phyloP scores from a whole-genome alignment of 2,888 invertebrate species.

The Hydraecia micacea region DNA sequence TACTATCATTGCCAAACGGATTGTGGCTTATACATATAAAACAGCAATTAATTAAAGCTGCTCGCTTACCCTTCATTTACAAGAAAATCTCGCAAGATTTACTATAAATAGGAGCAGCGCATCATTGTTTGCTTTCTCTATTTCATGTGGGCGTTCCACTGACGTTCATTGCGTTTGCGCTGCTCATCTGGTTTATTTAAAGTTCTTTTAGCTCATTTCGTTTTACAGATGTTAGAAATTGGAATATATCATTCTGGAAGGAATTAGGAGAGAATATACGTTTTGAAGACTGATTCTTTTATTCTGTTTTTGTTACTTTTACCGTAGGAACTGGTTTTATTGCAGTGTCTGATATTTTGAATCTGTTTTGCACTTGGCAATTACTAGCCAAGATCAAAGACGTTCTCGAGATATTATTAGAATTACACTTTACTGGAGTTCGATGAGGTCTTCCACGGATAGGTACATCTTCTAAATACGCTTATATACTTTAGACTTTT shows the following conservation, averaged over 20 bases:
- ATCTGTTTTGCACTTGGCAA: conserved; percentile 37
- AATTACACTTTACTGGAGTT: conserved; percentile 14
- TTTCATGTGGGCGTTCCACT: conserved; percentile 69
- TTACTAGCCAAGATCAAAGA: conserved; percentile 51
- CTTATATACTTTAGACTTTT: not conserved
- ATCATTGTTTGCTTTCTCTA: conserved; percentile 72
- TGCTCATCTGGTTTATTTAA: conserved; percentile 73
- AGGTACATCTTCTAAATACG: conserved; percentile 14
- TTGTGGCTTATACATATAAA: conserved; percentile 9
- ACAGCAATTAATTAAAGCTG: conserved; percentile 29
- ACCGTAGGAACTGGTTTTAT: conserved; percentile 41
- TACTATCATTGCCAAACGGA: conserved; percentile 6
- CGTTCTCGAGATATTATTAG: conserved; percentile 20
- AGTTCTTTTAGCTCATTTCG: conserved; percentile 62
- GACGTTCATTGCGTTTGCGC: conserved; percentile 70
- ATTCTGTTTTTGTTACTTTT: conserved; percentile 3
- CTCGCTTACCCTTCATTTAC: conserved; percentile 27
- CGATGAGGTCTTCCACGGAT: not conserved
- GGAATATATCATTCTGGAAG: conserved; percentile 38
- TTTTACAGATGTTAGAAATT: conserved; percentile 50
- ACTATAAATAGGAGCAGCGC: conserved; percentile 64
- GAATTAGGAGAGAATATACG: conserved; percentile 26
- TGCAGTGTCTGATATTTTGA: conserved; percentile 41
- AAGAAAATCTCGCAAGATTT: conserved; percentile 26
- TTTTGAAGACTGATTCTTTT: conserved; percentile 29